Conservation (phyloP, 1,140 invertebrate genomes). For the Aphaenogaster ashmeadi region DNA sequence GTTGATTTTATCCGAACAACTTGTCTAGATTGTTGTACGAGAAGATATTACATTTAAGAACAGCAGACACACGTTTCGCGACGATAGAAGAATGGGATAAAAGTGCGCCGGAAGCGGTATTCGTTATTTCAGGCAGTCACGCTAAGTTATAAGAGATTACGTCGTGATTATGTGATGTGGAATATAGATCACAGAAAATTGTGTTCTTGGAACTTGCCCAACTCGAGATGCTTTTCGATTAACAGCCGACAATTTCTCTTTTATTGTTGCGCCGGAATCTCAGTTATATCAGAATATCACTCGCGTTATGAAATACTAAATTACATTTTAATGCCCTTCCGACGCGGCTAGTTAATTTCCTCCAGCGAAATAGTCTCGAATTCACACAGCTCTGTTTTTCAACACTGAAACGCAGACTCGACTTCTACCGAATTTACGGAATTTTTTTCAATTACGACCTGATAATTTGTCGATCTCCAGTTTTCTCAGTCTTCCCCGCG, state of each 20-base stretch:
- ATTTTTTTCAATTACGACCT: background rate
- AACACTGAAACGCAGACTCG: background rate
- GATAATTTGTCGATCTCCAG: background rate
- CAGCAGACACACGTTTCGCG: slow-evolving; percentile 1
- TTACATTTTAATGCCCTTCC: slow-evolving; percentile 22
- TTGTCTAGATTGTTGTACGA: background rate
- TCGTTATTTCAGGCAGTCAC: slow-evolving; percentile 58
- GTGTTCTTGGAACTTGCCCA: slow-evolving; percentile 51
- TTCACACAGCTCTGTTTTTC: background rate
- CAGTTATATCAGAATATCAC: background rate
- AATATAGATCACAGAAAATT: slow-evolving; percentile 52
- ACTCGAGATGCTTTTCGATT: slow-evolving; percentile 49
- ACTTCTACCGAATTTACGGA: background rate
- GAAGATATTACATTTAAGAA: slow-evolving; percentile 5
- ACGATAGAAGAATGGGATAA: slow-evolving; percentile 39
- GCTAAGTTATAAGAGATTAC: slow-evolving; percentile 58
- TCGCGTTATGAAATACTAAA: slow-evolving; percentile 28
- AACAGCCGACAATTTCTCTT: slow-evolving; percentile 27
- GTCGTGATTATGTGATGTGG: slow-evolving; percentile 43
- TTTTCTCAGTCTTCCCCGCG: background rate
- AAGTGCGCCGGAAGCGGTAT: slow-evolving; percentile 41
- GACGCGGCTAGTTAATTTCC: slow-evolving; percentile 30
- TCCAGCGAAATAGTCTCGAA: slow-evolving; percentile 11
- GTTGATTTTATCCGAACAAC: slow-evolving; percentile 3
- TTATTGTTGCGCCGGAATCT: slow-evolving; percentile 3